Conservation (phyloP, 1,140 invertebrate species). For the Lordiphosa mommai region DNA sequence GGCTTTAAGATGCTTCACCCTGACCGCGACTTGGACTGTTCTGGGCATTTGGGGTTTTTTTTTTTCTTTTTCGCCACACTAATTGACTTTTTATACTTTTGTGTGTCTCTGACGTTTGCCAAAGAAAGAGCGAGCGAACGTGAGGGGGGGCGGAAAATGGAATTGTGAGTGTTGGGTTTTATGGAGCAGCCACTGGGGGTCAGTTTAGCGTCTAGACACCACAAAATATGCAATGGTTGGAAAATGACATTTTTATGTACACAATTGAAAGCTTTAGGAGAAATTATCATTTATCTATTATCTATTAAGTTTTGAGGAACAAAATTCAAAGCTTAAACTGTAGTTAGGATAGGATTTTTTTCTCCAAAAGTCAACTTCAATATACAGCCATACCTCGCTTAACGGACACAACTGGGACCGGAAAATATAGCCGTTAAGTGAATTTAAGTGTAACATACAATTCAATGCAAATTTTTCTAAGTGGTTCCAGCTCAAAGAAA, state of each 20-base stretch:
- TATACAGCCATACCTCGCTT: neutral
- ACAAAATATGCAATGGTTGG: no score
- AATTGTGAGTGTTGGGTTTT: slow-evolving; percentile 1
- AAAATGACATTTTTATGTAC: no score
- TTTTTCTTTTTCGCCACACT: slow-evolving; percentile 13
- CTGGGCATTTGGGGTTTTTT: slow-evolving; percentile 2
- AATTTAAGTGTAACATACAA: no score
- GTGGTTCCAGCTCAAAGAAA: no score
- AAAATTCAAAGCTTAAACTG: no score
- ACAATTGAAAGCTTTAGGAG: no score
- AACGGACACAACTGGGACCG: neutral
- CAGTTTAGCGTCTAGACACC: neutral
- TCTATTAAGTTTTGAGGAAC: no score
- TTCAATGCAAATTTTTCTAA: no score
- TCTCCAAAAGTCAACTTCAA: neutral
- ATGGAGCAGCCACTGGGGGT: neutral
- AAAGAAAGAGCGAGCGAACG: neutral
- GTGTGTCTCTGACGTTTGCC: slow-evolving; percentile 3
- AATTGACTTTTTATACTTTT: slow-evolving; percentile 46
- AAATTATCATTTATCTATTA: no score
- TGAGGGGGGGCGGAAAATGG: neutral
- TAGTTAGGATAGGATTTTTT: no score
- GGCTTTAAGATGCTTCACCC: neutral
- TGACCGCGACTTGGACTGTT: neutral
- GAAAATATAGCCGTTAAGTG: no score